Conservation (phyloP, 1,140 invertebrate species). For the Drosophila leontia region DNA sequence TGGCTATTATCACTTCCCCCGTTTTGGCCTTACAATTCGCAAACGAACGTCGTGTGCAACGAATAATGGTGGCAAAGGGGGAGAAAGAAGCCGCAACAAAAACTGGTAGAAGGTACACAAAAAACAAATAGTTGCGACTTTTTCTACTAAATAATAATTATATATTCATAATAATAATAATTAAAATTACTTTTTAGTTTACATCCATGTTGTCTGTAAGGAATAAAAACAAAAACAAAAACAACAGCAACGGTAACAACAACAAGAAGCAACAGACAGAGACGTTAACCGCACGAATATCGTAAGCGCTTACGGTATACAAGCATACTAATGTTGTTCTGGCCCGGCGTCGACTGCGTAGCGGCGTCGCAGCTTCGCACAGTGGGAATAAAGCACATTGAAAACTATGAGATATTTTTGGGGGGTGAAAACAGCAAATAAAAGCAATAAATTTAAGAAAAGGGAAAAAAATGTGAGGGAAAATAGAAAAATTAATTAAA, state of each 20-base stretch:
- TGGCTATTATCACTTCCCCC: constrained; percentile 4
- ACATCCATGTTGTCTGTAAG: background rate
- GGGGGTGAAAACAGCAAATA: no score
- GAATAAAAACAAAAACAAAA: constrained; percentile 1
- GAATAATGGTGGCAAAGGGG: background rate
- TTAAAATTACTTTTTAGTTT: background rate
- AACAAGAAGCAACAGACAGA: constrained; percentile 13
- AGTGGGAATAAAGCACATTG: background rate
- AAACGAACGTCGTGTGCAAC: constrained; percentile 6
- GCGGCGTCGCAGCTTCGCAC: background rate
- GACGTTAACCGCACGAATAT: constrained; percentile 7
- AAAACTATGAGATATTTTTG: no score
- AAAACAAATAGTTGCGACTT: background rate
- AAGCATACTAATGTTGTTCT: background rate
- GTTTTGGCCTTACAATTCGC: background rate
- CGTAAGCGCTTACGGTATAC: constrained; percentile 5
- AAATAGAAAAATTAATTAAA: no score
- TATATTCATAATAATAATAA: no score
- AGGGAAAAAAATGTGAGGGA: no score
- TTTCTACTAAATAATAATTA: background rate
- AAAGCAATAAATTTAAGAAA: no score
- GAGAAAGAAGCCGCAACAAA: background rate
- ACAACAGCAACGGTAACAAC: background rate
- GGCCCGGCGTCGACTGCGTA: constrained; percentile 2
- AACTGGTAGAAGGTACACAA: background rate